phyloP scores from a whole-genome alignment of 1,140 invertebrate genomes.

The Ectropis grisescens region DNA sequence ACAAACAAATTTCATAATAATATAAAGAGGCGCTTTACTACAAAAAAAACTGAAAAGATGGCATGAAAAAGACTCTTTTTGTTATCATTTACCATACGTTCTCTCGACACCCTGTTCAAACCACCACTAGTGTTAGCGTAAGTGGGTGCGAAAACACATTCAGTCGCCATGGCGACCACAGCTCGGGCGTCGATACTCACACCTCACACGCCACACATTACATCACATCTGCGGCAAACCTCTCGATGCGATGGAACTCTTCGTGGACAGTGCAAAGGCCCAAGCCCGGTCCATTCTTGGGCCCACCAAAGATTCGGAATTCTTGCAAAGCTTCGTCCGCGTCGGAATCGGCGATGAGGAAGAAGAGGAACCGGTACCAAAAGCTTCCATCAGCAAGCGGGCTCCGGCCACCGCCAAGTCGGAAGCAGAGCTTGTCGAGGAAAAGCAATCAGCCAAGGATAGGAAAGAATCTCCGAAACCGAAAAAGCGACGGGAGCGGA shows the following conservation, averaged over 20 bases:
- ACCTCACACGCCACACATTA: conserved; percentile 42
- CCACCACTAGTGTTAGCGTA: conserved; percentile 13
- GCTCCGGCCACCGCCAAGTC: conserved; percentile 37
- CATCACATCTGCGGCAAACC: conserved; percentile 23
- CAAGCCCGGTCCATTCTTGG: conserved; percentile 70
- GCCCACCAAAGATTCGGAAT: conserved; percentile 77
- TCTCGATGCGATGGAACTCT: conserved; percentile 29
- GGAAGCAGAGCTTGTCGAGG: conserved; percentile 26
- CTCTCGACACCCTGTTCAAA: too few relatives aligned
- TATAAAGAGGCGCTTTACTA: too few relatives aligned
- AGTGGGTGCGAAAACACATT: conserved; percentile 54
- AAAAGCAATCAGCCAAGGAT: conserved; percentile 25
- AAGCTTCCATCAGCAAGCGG: conserved; percentile 60
- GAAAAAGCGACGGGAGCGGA: conserved; percentile 41
- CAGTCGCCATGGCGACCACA: conserved; percentile 51
- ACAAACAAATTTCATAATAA: too few relatives aligned
- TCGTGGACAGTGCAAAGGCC: conserved; percentile 46
- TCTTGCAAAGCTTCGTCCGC: conserved; percentile 81
- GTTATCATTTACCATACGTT: too few relatives aligned
- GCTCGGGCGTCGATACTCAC: conserved; percentile 49
- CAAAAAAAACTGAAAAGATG: too few relatives aligned
- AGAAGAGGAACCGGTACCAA: conserved; percentile 45
- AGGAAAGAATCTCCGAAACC: conserved; percentile 50
- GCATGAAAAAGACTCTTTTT: too few relatives aligned
- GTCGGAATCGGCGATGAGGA: conserved; percentile 70